phyloP scores from a whole-genome alignment of 2,888 invertebrate genomes.

The Tribolium freemani region DNA sequence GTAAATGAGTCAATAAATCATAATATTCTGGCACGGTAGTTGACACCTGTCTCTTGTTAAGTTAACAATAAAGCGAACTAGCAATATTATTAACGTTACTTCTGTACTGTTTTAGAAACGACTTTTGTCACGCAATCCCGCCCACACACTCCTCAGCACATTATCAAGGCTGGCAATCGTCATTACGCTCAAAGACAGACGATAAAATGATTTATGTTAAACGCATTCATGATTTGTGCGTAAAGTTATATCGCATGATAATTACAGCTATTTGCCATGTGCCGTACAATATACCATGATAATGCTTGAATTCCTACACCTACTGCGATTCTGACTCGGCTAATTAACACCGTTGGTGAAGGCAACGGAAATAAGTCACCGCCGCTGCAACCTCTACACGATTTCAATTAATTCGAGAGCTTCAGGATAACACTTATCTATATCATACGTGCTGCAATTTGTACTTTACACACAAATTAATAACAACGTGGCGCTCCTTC shows the following conservation, averaged over 20 bases:
- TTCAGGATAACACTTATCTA: conserved; percentile 29
- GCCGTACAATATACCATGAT: conserved; percentile 57
- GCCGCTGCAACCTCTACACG: conserved; percentile 24
- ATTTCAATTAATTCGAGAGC: conserved; percentile 42
- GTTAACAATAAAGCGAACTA: conserved; percentile 45
- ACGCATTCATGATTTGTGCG: conserved; percentile 52
- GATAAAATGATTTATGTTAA: conserved; percentile 51
- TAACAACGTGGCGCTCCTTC: conserved; percentile 15
- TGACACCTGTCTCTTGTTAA: conserved; percentile 47
- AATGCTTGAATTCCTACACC: conserved; percentile 57
- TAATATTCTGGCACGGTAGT: conserved; percentile 46
- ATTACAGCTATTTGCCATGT: conserved; percentile 58
- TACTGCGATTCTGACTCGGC: conserved; percentile 50
- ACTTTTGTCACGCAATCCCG: conserved; percentile 47
- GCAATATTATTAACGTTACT: conserved; percentile 44
- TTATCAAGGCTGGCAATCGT: conserved; percentile 34
- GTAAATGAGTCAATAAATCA: conserved; percentile 45
- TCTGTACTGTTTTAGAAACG: conserved; percentile 46
- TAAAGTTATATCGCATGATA: conserved; percentile 56
- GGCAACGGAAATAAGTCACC: conserved; percentile 45
- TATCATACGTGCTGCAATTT: conserved; percentile 27
- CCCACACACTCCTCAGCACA: conserved; percentile 34
- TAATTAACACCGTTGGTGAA: conserved; percentile 56
- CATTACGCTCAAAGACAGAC: conserved; percentile 26
- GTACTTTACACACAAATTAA: conserved; percentile 31